Evolutionary conservation across 2,888 invertebrate genomes (phyloP), one percentile per base, ranked within the genome.

Genomic region (Lasius fuliginosus): DNA sequence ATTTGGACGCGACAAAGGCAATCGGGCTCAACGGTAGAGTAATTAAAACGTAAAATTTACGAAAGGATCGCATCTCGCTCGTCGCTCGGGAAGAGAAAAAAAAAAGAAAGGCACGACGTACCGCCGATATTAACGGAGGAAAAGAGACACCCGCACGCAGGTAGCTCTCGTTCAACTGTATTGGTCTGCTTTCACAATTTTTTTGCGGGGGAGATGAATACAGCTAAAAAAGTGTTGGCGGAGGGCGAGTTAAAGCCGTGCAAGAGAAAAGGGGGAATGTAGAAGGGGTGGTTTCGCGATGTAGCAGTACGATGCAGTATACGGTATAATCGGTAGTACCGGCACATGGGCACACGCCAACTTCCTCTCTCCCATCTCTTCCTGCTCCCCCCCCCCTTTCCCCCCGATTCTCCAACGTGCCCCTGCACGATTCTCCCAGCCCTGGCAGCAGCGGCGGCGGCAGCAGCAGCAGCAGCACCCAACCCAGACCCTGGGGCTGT

Each of bases 401-500:
- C 56, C 65, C 83, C 82, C 85, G 68, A 46, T 69, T 85, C 73
- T 53, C 91, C 86, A 88, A 84, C 85, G 88, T 90, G 86, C 92
- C 91, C 89, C 91, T 89, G 90, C 88, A 87, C 92, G 91, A 88
- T 92, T 91, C 90, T 89, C 92, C 90, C 90, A 92, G 89, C 92
- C 91, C 90, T 84, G 67, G 87, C 83, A 77, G 83, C 76, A 69
- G 84, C 87, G 67, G 84, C 89, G 68, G 76, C 86, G 71, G 67
- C 85, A 69, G 75, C 90, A 83, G 77, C 89, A 82, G 87, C 91
- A 88, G 87, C 89, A 87, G 91, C 91, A 93, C 92, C 93, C 93
- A 93, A 93, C 94, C 94, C 93, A 93, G 93, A 94, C 94, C 94
- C 94, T 94, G 94, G 94, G 94, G 93, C 95, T 95, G 95, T 95